Evolutionary conservation across 2,797 vertebrate genomes (phyloP).

Genomic region (Rhinella marina): DNA sequence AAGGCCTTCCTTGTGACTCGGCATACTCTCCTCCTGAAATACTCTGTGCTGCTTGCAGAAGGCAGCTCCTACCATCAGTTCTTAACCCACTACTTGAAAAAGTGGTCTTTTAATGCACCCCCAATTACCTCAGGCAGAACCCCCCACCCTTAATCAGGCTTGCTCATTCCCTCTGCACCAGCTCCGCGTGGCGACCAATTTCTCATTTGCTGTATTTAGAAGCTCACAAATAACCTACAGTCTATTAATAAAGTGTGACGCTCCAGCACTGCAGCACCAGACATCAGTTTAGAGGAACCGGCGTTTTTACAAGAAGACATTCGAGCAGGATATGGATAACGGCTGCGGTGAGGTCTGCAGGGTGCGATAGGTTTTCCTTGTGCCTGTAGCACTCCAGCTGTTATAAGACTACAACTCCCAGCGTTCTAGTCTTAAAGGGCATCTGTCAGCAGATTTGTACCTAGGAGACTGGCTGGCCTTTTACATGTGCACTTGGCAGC

Average conservation of each 20-base stretch:
- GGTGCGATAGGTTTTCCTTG: background rate
- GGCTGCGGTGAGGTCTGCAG: background rate
- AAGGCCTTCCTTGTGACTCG: background rate
- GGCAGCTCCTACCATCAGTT: background rate
- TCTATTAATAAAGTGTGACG: slow-evolving; percentile 31
- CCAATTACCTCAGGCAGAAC: too few species aligned
- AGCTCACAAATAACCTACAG: background rate
- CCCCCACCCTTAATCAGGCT: background rate
- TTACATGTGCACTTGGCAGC: too few species aligned
- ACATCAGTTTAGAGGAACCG: background rate
- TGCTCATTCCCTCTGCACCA: background rate
- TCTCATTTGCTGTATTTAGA: slow-evolving; percentile 4
- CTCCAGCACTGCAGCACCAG: background rate
- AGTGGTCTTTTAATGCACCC: too few species aligned
- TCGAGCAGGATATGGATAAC: background rate
- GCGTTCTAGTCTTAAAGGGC: background rate
- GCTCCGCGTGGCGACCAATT: too few species aligned
- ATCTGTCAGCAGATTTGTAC: background rate
- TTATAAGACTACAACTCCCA: background rate
- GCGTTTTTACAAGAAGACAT: background rate
- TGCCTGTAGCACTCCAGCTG: background rate
- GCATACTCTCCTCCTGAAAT: background rate
- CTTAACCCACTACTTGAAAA: background rate
- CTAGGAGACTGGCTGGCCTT: too few species aligned
- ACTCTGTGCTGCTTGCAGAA: background rate